Conservation (phyloP, 2,113 vertebrate genomes). For the Alaudala cheleensis region DNA sequence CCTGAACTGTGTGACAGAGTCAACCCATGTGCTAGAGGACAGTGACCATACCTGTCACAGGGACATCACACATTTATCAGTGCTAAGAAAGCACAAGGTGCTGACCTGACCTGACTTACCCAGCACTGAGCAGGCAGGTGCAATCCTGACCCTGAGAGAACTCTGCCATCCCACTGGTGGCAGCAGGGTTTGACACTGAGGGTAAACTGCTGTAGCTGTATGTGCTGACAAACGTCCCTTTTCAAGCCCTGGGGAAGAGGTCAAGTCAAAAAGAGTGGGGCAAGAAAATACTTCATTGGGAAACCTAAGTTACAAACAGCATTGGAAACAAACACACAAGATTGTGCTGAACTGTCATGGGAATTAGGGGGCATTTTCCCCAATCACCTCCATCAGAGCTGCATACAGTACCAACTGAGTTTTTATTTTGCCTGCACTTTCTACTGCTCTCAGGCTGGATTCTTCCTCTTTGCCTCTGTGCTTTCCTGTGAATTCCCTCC, state of each 20-base stretch:
- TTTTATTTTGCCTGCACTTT: background rate
- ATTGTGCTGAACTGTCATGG: background rate
- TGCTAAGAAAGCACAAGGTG: background rate
- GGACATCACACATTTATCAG: background rate
- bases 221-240: background rate
- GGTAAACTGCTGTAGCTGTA: background rate
- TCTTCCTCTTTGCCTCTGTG: background rate
- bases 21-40: accelerated
- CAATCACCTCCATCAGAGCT: background rate
- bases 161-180: background rate
- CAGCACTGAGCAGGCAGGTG: background rate
- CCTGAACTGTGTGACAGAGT: background rate
- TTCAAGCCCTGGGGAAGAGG: background rate
- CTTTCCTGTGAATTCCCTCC: background rate
- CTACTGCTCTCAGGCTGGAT: background rate
- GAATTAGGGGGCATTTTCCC: background rate
- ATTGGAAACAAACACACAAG: background rate
- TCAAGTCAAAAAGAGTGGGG: background rate
- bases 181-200: background rate
- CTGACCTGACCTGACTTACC: background rate
- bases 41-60: accelerated
- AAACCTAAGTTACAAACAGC: background rate
- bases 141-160: background rate
- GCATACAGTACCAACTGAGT: background rate
- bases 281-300: background rate